Conservation (phyloP, 2,888 invertebrate genomes). For the Agriopis aurantiaria region DNA sequence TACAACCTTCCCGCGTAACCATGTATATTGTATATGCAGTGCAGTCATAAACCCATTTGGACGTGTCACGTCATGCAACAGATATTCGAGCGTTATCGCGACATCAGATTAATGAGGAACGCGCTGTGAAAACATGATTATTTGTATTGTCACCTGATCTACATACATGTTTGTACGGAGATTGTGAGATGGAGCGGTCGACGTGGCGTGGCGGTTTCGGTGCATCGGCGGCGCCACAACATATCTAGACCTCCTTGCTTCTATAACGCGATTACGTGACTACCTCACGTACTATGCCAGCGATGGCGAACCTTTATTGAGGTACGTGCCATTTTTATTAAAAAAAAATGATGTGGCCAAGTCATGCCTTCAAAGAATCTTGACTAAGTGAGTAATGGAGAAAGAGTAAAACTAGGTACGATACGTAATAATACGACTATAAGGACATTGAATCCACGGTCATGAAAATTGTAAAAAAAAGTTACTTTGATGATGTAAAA, state of each 20-base stretch:
- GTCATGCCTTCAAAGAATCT: too few relatives aligned
- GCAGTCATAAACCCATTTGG: conserved; percentile 42
- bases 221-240: conserved; percentile 38
- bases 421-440: too few relatives aligned
- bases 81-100: conserved; percentile 68
- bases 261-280: conserved; percentile 68
- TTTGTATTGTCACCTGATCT: conserved; percentile 79
- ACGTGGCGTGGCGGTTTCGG: conserved; percentile 20
- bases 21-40: conserved; percentile 6
- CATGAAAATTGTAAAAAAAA: too few relatives aligned
- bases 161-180: conserved; percentile 67
- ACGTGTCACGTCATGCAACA: conserved; percentile 59
- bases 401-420: too few relatives aligned
- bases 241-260: neutral
- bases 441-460: too few relatives aligned
- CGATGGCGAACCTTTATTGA: too few relatives aligned
- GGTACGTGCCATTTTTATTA: too few relatives aligned
- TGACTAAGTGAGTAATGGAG: too few relatives aligned
- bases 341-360: too few relatives aligned
- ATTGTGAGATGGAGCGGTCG: conserved; percentile 48
- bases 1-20: too few relatives aligned
- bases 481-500: too few relatives aligned
- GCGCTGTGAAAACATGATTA: conserved; percentile 75
- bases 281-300: conserved; percentile 72
- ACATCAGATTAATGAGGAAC: conserved; percentile 76